Evolutionary conservation across 2,797 vertebrate species (phyloP).

Genomic region (Malacoctenus gilli): DNA sequence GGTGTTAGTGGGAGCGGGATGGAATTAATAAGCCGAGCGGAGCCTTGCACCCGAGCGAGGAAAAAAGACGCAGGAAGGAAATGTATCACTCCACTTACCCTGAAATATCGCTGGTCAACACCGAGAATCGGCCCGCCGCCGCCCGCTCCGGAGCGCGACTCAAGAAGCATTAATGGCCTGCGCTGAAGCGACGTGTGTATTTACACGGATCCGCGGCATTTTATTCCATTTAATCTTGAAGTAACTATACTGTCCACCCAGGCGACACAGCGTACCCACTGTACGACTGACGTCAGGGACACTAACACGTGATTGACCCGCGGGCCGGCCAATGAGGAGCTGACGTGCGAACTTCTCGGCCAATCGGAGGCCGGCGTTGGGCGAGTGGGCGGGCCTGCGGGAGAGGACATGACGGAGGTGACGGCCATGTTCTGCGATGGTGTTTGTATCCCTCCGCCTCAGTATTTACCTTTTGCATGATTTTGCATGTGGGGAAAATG

Average conservation of each 20-base stretch:
- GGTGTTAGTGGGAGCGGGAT: conserved; percentile 42
- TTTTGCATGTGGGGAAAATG: conserved; percentile 83
- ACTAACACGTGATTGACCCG: conserved; percentile 60
- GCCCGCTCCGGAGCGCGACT: conserved; percentile 24
- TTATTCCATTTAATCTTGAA: conserved; percentile 78
- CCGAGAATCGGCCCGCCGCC: conserved; percentile 39
- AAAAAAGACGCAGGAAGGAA: conserved; percentile 83
- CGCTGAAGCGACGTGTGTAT: conserved; percentile 50
- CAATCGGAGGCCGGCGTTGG: conserved; percentile 54
- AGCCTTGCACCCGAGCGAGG: conserved; percentile 52
- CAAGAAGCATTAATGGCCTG: conserved; percentile 42
- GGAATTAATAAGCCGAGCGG: conserved; percentile 52
- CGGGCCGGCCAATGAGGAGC: conserved; percentile 56
- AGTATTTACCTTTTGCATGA: conserved; percentile 84
- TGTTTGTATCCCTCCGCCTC: conserved; percentile 81
- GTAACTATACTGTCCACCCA: conserved; percentile 80
- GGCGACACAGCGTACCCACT: conserved; percentile 73
- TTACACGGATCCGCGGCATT: conserved; percentile 69
- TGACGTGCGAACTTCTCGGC: conserved; percentile 25
- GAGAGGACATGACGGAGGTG: conserved; percentile 83
- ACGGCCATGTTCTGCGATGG: conserved; percentile 81
- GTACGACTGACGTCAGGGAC: conserved; percentile 76
- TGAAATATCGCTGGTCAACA: conserved; percentile 74
- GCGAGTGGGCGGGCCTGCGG: conserved; percentile 36
- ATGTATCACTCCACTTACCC: conserved; percentile 84